Conservation (phyloP, 1,140 invertebrate genomes). For the Brachionus angularis region DNA sequence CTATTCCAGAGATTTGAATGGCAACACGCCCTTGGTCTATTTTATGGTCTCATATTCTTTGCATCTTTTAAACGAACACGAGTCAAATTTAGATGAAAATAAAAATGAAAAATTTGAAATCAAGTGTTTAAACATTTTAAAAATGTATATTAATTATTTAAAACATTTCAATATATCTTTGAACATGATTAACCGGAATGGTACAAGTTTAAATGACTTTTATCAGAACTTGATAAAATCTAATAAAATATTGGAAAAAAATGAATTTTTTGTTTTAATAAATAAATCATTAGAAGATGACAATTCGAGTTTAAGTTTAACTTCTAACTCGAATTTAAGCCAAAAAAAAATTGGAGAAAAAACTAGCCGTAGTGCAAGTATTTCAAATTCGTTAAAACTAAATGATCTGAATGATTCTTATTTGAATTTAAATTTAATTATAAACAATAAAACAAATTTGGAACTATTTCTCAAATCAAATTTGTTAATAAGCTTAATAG, state of each 20-base stretch:
- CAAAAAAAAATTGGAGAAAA: no score
- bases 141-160: slow-evolving; percentile 12
- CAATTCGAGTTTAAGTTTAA: neutral
- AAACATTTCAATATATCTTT: slow-evolving; percentile 14
- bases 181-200: neutral
- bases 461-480: neutral
- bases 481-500: slow-evolving; percentile 9
- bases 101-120: neutral
- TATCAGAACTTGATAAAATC: neutral
- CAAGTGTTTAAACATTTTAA: neutral
- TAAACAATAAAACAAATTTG: neutral
- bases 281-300: neutral
- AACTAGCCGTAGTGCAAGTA: no score
- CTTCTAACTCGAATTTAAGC: no score
- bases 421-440: neutral
- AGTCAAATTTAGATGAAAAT: neutral
- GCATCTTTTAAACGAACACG: no score
- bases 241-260: neutral
- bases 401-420: neutral
- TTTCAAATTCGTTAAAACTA: no score
- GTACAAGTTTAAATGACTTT: neutral
- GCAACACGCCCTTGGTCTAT: slow-evolving; percentile 36
- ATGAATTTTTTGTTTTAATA: neutral
- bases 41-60: slow-evolving; percentile 11
- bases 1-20: slow-evolving; percentile 12